Evolutionary conservation across 2,113 vertebrate genomes (phyloP), one percentile per base, ranked within the genome.

Genomic region (Dicerorhinus sumatrensis): DNA sequence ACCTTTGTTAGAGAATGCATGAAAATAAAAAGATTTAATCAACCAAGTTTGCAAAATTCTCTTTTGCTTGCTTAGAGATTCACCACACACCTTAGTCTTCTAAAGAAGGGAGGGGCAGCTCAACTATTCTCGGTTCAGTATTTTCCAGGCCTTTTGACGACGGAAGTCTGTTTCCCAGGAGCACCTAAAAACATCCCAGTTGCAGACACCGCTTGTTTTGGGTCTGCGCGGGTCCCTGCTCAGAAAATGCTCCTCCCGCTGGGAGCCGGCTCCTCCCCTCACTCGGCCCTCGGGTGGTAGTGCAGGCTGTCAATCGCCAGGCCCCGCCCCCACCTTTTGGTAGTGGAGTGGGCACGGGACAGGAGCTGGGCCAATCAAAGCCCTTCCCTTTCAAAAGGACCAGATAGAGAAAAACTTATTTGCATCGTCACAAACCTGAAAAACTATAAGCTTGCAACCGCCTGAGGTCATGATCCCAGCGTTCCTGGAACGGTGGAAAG

Each of bases 381-480:
- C 36, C 54, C 69, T 88, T 46, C 11, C 25, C 33, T 27, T 77
- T 36, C 73, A 31, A 46, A 16, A 20, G 18, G 48, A 0, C 58
- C 17, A 31, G 21, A 5, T 27, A 27, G n/a, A 36, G 87, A 11
- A 69, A n/a, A 60, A 54, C 33, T 29, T 3, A 4, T 33, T 23
- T 31, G n/a, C 14, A 1, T 54, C 75, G 0, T 39, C 46, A 11
- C n/a, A 51, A 65, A 89, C 29, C 31, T 21, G 51, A n/a, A 27
- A 23, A 8, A 63, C 18, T 3, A 6, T 5, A n/a, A 16, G 70
- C 39, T 0, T 0, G 31, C 20, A 27, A 25, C 13, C 2, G 20
- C 56, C 29, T 25, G 70, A 25, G 29, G 56, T 48, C 42, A 20
- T 18, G 56, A 89, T 36, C 70, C 56, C 39, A 16, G 29, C 56